These are phyloP conservation scores for Cryptoprocta ferox DNA, from an alignment of 2,797 vertebrate species.

Conservation along the genomic window DNA sequence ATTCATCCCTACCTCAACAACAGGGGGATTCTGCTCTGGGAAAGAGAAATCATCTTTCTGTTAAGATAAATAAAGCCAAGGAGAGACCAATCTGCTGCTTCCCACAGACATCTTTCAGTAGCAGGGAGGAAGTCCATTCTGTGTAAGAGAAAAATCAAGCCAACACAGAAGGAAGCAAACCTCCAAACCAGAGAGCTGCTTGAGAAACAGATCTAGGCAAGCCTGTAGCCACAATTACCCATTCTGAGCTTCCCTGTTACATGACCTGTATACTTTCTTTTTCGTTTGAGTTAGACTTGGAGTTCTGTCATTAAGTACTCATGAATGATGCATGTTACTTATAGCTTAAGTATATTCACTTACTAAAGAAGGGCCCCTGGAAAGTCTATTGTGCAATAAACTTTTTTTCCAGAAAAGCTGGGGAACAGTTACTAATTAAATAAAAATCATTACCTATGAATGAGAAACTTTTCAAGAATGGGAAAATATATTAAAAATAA, in stretches of 20 bases:
- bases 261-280: background rate
- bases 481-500: background rate
- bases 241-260: background rate
- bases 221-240: background rate
- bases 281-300: background rate
- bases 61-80: background rate
- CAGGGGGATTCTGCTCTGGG: background rate
- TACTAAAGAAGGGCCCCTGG: background rate
- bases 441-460: constrained; percentile 5
- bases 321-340: background rate
- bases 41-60: background rate
- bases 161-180: background rate
- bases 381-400: background rate
- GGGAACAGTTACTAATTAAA: constrained; percentile 9
- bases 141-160: background rate
- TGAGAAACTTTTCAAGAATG: background rate
- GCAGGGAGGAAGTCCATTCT: background rate
- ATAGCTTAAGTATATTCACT: background rate
- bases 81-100: background rate
- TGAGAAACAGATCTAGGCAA: background rate
- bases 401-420: background rate
- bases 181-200: background rate
- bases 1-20: background rate
- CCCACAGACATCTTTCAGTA: background rate
- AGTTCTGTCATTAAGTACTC: background rate